Evolutionary conservation across 1,140 invertebrate genomes (phyloP).

Genomic region (Adoxophyes honmai): DNA sequence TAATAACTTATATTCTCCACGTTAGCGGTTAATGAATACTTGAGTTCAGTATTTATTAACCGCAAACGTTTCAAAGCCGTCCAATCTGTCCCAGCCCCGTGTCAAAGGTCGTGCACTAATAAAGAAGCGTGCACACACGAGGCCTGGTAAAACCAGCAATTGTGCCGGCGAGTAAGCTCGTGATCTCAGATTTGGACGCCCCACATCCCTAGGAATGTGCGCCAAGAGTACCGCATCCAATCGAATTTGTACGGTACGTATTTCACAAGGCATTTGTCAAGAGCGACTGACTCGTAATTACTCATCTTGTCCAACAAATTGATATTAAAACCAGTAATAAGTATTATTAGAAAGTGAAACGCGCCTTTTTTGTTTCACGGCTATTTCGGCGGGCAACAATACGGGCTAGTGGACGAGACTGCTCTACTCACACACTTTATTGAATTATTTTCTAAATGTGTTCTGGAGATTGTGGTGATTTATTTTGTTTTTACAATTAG

Average conservation of each 20-base stretch:
- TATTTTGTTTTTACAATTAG: too few species aligned
- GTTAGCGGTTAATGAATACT: too few species aligned
- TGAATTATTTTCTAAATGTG: conserved; percentile 1
- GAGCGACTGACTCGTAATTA: conserved; percentile 54
- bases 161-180: conserved; percentile 28
- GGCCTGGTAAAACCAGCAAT: conserved; percentile 6
- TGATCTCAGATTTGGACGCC: conserved; percentile 55
- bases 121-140: not conserved
- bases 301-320: conserved; percentile 54
- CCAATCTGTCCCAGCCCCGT: too few species aligned
- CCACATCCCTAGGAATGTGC: conserved; percentile 37
- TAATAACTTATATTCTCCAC: too few species aligned
- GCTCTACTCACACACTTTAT: conserved; percentile 7
- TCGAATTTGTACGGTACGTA: conserved; percentile 60
- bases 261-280: conserved; percentile 66
- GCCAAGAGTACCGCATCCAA: conserved; percentile 41
- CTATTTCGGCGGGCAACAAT: not conserved
- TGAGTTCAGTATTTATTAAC: too few species aligned
- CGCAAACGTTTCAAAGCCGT: too few species aligned
- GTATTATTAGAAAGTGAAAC: conserved; percentile 53
- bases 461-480: too few species aligned
- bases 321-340: conserved; percentile 51
- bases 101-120: conserved; percentile 8
- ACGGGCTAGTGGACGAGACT: not conserved
- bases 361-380: not conserved